These are phyloP conservation scores for Leptinotarsa juncta DNA, from an alignment of 2,888 invertebrate species.

Conservation along the genomic window DNA sequence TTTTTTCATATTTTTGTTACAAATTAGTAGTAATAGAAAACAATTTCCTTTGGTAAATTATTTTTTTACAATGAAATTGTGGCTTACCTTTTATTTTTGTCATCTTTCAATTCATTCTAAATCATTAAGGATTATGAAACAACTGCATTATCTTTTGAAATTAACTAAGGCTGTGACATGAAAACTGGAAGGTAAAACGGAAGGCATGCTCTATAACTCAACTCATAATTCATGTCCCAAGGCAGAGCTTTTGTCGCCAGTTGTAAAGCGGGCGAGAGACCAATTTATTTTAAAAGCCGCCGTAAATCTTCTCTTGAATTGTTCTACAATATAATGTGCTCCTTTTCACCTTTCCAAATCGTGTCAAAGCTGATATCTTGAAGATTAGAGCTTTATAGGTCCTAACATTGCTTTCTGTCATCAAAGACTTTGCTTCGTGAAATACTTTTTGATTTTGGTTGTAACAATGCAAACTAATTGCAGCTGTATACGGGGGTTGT, in stretches of 20 bases:
- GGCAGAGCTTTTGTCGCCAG: conserved; percentile 60
- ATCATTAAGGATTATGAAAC: too few species aligned
- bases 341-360: conserved; percentile 10
- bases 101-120: too few species aligned
- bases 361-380: neutral
- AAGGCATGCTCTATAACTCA: neutral
- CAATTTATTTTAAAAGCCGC: conserved; percentile 20
- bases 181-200: conserved; percentile 1
- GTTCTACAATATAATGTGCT: conserved; percentile 16
- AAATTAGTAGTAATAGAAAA: too few species aligned
- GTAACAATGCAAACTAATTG: neutral
- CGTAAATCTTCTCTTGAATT: conserved; percentile 9
- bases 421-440: conserved; percentile 1
- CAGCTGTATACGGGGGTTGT: too few species aligned
- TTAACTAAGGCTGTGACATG: neutral
- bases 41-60: too few species aligned
- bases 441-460: neutral
- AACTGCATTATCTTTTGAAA: neutral
- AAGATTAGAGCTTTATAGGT: conserved; percentile 15
- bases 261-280: conserved; percentile 54
- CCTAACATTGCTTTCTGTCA: conserved; percentile 1
- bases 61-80: too few species aligned
- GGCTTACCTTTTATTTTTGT: too few species aligned
- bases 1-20: too few species aligned
- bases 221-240: conserved; percentile 58